Conservation (phyloP, 2,113 vertebrate species). For the Oncorhynchus tshawytscha region DNA sequence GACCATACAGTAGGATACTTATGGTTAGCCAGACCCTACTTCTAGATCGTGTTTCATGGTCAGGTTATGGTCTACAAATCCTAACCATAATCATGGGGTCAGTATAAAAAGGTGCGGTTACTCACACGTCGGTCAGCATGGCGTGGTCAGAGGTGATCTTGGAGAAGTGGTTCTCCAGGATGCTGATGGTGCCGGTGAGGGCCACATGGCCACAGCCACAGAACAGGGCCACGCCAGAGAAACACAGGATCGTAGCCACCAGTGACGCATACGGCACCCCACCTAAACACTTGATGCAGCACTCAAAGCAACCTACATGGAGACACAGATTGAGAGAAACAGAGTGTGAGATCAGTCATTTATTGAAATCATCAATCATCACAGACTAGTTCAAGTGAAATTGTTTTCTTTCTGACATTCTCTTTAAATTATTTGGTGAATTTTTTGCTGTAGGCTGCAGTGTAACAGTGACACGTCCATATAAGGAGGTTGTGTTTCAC, state of each 20-base stretch:
- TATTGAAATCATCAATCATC: not conserved
- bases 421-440: not conserved
- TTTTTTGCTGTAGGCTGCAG: not conserved
- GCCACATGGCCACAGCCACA: conserved; percentile 97
- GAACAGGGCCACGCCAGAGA: conserved; percentile 95
- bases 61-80: too few relatives aligned
- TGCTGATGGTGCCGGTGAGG: conserved; percentile 85
- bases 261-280: conserved; percentile 97
- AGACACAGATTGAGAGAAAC: conserved; percentile 33
- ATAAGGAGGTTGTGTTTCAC: conserved; percentile 12
- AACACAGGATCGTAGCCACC: conserved; percentile 96
- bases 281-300: conserved; percentile 98
- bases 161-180: conserved; percentile 93
- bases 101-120: conserved; percentile 21
- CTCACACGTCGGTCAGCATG: conserved; percentile 91
- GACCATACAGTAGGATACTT: too few relatives aligned
- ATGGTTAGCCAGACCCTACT: too few relatives aligned
- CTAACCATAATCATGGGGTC: too few relatives aligned
- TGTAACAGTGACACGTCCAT: not conserved
- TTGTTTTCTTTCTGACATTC: not conserved
- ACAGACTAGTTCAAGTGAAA: not conserved
- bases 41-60: not conserved
- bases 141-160: conserved; percentile 83
- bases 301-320: conserved; percentile 92
- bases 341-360: not conserved